Conservation (phyloP, 2,797 vertebrate species). For the Coendou prehensilis region DNA sequence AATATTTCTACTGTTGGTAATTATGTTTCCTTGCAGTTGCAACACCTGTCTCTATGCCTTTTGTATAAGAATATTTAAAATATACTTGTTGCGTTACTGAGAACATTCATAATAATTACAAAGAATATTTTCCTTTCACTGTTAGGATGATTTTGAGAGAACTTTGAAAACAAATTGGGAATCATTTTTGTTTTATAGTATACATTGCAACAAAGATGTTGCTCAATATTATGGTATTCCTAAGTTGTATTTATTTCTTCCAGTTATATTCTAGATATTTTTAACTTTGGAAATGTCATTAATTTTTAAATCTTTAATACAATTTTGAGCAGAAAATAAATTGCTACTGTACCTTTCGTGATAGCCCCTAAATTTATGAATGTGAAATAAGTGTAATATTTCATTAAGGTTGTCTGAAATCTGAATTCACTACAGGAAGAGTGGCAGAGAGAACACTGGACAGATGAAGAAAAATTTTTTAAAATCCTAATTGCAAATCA, state of each 20-base stretch:
- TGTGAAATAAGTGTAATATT: not conserved
- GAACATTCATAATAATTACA: not conserved
- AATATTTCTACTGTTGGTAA: not conserved
- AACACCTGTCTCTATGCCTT: not conserved
- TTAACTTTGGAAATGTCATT: not conserved
- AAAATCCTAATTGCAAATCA: not conserved
- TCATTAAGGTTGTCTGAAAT: not conserved
- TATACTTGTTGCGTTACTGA: not conserved
- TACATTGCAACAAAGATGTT: not conserved
- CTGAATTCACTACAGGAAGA: not conserved
- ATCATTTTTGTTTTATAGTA: not conserved
- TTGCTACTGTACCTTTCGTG: not conserved
- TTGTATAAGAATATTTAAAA: not conserved
- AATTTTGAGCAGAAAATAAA: not conserved
- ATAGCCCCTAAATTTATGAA: not conserved
- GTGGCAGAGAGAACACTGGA: too few relatives aligned
- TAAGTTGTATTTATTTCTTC: not conserved
- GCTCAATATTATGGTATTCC: not conserved
- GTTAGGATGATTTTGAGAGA: not conserved
- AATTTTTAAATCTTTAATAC: not conserved
- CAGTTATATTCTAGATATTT: not conserved
- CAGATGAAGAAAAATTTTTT: not conserved
- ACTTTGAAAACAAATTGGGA: not conserved
- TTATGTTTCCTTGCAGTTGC: not conserved
- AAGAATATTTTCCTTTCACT: not conserved